Percentiles rank a stretch among this genome's conserved stretches.
Evolutionary conservation across 2,113 vertebrate genomes (phyloP).

Genomic region (Silurus meridionalis): DNA sequence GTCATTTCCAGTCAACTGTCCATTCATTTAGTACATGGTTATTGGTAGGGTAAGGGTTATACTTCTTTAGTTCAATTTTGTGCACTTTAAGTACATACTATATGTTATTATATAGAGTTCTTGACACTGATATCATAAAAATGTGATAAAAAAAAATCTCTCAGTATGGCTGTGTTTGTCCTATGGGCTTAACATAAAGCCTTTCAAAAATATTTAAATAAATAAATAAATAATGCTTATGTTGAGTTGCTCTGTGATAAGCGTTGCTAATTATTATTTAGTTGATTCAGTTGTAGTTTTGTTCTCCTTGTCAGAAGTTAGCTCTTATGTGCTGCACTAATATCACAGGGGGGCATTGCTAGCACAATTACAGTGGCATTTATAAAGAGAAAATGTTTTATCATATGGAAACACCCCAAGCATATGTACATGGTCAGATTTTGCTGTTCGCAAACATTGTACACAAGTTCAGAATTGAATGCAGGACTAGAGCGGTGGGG

Average conservation of each 20-base stretch:
- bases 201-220: not conserved
- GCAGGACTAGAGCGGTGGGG: not conserved
- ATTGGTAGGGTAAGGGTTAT: slow-evolving; percentile 46
- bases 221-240: not conserved
- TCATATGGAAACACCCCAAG: not conserved
- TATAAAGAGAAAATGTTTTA: not conserved
- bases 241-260: not conserved
- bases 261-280: not conserved
- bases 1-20: not conserved
- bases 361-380: not conserved
- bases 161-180: not conserved
- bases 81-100: slow-evolving; percentile 21
- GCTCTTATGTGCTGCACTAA: not conserved
- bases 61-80: slow-evolving; percentile 33
- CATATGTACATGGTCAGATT: not conserved
- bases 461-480: not conserved
- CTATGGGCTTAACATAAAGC: not conserved
- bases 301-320: not conserved
- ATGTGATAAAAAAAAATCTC: not conserved
- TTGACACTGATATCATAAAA: not conserved
- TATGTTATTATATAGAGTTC: not conserved
- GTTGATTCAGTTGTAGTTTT: not conserved
- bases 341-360: not conserved
- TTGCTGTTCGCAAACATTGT: not conserved
- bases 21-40: slow-evolving; percentile 44